Evolutionary conservation across 2,888 invertebrate species (phyloP), one percentile per base, ranked within the genome.

Genomic region (Aphidoletes aphidimyza): DNA sequence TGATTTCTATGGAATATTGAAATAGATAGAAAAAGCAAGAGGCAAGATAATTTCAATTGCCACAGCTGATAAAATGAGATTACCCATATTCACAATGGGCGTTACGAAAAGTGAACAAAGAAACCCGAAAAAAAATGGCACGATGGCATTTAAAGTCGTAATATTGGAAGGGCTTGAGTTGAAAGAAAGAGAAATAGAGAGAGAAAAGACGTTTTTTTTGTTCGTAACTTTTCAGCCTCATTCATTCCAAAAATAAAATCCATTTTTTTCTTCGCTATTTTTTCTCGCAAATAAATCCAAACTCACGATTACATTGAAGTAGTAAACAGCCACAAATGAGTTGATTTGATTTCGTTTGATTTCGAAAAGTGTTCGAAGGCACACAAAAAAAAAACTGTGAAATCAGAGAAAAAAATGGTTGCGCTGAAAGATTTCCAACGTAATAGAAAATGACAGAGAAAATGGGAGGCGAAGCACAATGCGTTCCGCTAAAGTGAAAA

Each of bases 291-390:
- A 14, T 69, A 1, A 30, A n/a, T 69, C 69, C 69, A 69, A 69
- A 30, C 69, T 69, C 30, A 26, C 69, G 69, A 69, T 69, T 69
- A 30, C 69, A 69, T 69, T 26, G 30, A 30, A 69, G 30, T 14
- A 19, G 0, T 30, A 34, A 69, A 30, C 69, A 69, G 30, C 69
- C 30, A 69, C 69, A 69, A 69, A 69, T 69, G 34, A 69, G 69
- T 69, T 69, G 69, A 69, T 69, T 69, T 69, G 54, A 54, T 54
- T 54, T 54, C 6, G 26, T 54, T 54, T 54, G 69, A 69, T 69
- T n/a, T 69, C 69, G 17, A 69, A 30, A 1, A 9, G 30, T 9
- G 6, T 9, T 5, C 69, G 69, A 69, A 69, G 14, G 14, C 5
- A 22, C 2, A 26, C 26, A 69, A 69, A 1, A 14, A 69, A 69